These are phyloP conservation scores for Eupithecia inturbata DNA, from an alignment of 2,888 invertebrate species.

Conservation along the genomic window DNA sequence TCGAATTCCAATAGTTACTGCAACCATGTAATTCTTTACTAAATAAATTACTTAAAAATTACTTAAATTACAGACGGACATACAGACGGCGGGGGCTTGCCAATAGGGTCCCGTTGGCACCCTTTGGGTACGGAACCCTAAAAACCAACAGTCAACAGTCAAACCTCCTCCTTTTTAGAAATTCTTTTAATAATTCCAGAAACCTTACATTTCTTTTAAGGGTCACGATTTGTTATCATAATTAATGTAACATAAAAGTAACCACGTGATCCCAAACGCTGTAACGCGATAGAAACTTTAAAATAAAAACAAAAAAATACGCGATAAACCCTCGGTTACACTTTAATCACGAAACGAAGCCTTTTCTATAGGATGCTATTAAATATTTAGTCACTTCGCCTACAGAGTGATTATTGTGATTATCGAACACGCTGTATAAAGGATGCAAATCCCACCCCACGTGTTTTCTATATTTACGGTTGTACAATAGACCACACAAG, in stretches of 20 bases:
- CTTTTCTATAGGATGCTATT: neutral
- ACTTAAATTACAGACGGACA: no score
- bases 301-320: neutral
- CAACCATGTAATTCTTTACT: no score
- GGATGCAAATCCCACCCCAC: conserved; percentile 61
- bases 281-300: neutral
- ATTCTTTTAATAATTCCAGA: neutral
- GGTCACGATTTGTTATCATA: neutral
- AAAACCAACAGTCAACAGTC: neutral
- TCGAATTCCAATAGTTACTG: no score
- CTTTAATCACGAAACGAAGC: neutral
- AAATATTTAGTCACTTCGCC: conserved; percentile 2
- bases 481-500: conserved; percentile 49
- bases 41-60: no score
- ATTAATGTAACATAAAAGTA: neutral
- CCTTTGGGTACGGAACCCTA: neutral
- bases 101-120: no score
- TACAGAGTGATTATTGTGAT: neutral
- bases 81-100: no score
- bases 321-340: neutral
- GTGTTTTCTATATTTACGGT: conserved; percentile 51
- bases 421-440: conserved; percentile 32
- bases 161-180: neutral
- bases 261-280: neutral
- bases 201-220: neutral